Conservation (phyloP, 2,113 vertebrate genomes). For the Chionomys nivalis region DNA sequence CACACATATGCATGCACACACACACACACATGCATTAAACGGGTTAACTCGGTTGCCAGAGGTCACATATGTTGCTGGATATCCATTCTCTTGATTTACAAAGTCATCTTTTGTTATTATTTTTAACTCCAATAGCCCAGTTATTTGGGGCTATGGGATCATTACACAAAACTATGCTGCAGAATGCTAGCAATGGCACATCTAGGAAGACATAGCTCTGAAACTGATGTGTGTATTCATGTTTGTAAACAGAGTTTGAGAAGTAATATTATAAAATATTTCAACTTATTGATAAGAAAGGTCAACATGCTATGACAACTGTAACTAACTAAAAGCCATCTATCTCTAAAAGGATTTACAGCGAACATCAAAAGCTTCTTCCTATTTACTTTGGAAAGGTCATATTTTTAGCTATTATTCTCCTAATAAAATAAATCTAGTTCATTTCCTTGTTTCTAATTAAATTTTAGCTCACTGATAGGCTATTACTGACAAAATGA, state of each 20-base stretch:
- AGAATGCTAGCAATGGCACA: not conserved
- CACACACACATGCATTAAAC: not conserved
- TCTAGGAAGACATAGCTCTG: not conserved
- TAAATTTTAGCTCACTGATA: conserved; percentile 66
- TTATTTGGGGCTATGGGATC: not conserved
- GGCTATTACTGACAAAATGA: conserved; percentile 62
- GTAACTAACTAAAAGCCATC: not conserved
- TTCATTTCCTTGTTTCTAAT: conserved; percentile 68
- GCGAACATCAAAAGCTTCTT: conserved; percentile 39
- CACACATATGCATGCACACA: too few relatives aligned
- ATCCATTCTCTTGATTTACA: not conserved
- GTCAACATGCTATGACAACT: not conserved
- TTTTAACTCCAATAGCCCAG: not conserved
- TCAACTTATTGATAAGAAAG: not conserved
- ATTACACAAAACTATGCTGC: too few relatives aligned
- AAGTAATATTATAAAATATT: conserved; percentile 21
- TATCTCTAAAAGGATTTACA: not conserved
- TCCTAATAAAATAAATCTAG: conserved; percentile 56
- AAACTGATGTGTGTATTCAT: not conserved
- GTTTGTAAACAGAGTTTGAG: not conserved
- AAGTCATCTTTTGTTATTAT: not conserved
- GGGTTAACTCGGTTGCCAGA: not conserved
- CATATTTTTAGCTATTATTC: conserved; percentile 64
- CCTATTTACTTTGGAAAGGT: conserved; percentile 47
- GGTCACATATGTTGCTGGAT: not conserved